These are phyloP conservation scores for Probosciger aterrimus DNA, from an alignment of 2,113 vertebrate genomes.

Conservation along the genomic window DNA sequence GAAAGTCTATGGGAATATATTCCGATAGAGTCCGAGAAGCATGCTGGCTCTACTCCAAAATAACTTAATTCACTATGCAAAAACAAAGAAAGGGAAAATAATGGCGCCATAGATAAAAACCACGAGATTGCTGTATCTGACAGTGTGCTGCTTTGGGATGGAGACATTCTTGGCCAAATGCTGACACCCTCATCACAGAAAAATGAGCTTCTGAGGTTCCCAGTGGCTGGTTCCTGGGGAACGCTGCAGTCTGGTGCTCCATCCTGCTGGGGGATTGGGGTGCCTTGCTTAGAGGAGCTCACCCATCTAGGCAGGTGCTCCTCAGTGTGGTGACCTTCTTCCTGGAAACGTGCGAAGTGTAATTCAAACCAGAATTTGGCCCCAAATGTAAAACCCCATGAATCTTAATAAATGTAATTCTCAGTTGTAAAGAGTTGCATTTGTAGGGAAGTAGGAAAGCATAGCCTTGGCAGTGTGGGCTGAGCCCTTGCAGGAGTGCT, in stretches of 20 bases:
- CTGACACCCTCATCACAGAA: not conserved
- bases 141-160: not conserved
- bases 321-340: not conserved
- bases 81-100: constrained; percentile 35
- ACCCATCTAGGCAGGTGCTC: not conserved
- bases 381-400: not conserved
- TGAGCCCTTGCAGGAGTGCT: not conserved
- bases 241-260: not conserved
- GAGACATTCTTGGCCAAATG: constrained; percentile 1
- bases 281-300: not conserved
- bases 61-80: constrained; percentile 40
- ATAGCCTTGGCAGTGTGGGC: fast-evolving
- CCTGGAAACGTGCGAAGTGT: not conserved
- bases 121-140: not conserved
- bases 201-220: not conserved
- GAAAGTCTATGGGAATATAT: constrained; percentile 17
- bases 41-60: constrained; percentile 16
- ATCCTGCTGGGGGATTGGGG: fast-evolving
- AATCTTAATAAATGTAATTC: not conserved
- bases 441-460: not conserved
- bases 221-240: not conserved
- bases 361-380: not conserved
- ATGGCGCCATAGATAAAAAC: constrained; percentile 33
- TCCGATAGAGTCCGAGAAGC: not conserved
- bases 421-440: fast-evolving